Percentiles rank a stretch among this genome's conserved stretches.
Conservation (phyloP, 2,888 invertebrate species). For the Ophion slaviceki region DNA sequence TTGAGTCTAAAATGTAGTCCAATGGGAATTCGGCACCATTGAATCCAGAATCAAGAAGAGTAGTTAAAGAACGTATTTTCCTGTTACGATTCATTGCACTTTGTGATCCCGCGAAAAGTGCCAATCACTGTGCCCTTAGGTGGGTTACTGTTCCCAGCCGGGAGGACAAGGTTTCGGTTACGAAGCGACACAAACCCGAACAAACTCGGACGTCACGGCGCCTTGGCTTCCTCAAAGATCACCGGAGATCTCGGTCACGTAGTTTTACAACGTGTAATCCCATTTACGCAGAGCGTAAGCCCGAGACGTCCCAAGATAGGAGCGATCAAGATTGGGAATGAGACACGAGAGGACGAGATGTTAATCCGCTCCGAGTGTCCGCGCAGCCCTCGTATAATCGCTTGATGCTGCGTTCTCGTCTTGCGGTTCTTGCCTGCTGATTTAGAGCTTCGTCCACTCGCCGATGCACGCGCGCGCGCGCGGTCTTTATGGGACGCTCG, state of each 20-base stretch:
- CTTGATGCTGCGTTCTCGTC: constrained; percentile 46
- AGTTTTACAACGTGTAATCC: constrained; percentile 72
- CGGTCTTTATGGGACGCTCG: constrained; percentile 11
- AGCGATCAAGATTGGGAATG: constrained; percentile 59
- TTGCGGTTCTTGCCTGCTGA: constrained; percentile 53
- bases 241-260: constrained; percentile 74
- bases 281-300: constrained; percentile 65
- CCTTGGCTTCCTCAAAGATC: constrained; percentile 69
- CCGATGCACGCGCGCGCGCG: constrained; percentile 25
- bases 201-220: constrained; percentile 67
- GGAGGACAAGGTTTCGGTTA: no score
- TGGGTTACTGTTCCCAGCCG: no score
- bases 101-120: no score
- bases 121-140: no score
- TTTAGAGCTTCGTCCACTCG: constrained; percentile 49
- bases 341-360: constrained; percentile 59
- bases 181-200: no score
- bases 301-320: constrained; percentile 43
- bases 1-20: no score
- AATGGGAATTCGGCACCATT: no score
- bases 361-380: constrained; percentile 53
- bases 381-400: constrained; percentile 14
- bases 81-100: no score
- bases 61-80: no score
- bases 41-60: no score